phyloP scores from a whole-genome alignment of 2,888 invertebrate species.

The Acrobasis consociella region DNA sequence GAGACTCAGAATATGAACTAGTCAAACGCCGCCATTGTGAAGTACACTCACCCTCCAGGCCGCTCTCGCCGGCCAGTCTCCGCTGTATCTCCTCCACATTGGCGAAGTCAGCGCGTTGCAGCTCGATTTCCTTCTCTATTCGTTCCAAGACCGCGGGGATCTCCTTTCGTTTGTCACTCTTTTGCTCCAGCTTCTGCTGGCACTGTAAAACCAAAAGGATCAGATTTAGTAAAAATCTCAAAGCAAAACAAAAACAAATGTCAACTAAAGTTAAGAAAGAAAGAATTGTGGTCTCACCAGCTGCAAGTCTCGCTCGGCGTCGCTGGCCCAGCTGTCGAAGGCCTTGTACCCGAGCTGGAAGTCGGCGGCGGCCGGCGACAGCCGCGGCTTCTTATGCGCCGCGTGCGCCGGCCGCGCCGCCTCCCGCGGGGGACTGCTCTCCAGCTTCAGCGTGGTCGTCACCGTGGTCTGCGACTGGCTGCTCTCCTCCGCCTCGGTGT shows the following conservation, averaged over 20 bases:
- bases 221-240: no score
- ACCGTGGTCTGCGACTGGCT: conserved; percentile 31
- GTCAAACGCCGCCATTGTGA: no score
- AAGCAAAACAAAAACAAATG: no score
- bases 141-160: conserved; percentile 45
- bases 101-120: conserved; percentile 78
- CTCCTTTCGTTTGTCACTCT: conserved; percentile 45
- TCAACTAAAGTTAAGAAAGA: no score
- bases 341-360: conserved; percentile 79
- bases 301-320: conserved; percentile 59
- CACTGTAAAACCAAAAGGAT: conserved; percentile 40
- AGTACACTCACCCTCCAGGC: conserved; percentile 48
- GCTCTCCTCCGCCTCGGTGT: conserved; percentile 45
- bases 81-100: conserved; percentile 84
- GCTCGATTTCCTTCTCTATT: conserved; percentile 69
- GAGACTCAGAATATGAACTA: no score
- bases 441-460: conserved; percentile 29
- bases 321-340: conserved; percentile 66
- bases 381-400: conserved; percentile 62
- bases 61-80: conserved; percentile 75
- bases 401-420: conserved; percentile 40
- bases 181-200: conserved; percentile 52
- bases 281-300: conserved; percentile 39
- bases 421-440: conserved; percentile 53
- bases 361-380: conserved; percentile 60